Percentiles rank a stretch among this genome's conserved stretches.
phyloP scores from a whole-genome alignment of 2,888 invertebrate genomes.

The Epinotia demarniana region DNA sequence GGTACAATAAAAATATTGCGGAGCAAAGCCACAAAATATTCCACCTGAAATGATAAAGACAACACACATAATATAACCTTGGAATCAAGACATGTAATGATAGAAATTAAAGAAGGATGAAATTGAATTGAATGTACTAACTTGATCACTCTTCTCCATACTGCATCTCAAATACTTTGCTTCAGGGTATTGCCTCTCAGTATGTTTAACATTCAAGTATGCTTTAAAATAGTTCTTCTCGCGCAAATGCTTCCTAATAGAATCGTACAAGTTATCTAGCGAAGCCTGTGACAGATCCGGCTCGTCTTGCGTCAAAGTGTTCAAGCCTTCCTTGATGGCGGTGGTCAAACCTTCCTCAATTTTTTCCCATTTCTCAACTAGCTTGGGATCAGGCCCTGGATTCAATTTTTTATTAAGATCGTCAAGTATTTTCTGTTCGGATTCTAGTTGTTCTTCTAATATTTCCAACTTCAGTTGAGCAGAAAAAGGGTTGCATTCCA shows the following conservation, averaged over 20 bases:
- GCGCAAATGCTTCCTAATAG: slow-evolving; percentile 73
- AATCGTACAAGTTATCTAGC: slow-evolving; percentile 73
- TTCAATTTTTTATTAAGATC: slow-evolving; percentile 83
- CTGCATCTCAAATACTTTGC: slow-evolving; percentile 77
- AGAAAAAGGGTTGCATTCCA: slow-evolving; percentile 95
- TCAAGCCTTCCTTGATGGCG: slow-evolving; percentile 79
- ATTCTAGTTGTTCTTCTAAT: slow-evolving; percentile 84
- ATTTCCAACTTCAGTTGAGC: slow-evolving; percentile 86
- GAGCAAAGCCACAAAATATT: slow-evolving; percentile 77
- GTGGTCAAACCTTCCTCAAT: slow-evolving; percentile 80
- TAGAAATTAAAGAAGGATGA: not conserved
- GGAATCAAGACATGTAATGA: not conserved
- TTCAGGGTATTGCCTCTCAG: slow-evolving; percentile 77
- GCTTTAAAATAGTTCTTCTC: slow-evolving; percentile 83
- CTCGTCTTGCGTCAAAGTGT: slow-evolving; percentile 77
- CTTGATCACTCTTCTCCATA: slow-evolving; percentile 81
- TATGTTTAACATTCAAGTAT: slow-evolving; percentile 77
- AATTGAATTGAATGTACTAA: slow-evolving; percentile 50
- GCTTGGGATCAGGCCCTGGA: slow-evolving; percentile 75
- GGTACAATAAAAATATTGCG: slow-evolving; percentile 76
- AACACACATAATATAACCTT: not conserved
- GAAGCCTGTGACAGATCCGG: slow-evolving; percentile 76
- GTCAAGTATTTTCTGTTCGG: slow-evolving; percentile 86
- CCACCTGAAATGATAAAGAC: slow-evolving; percentile 62
- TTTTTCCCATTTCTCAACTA: slow-evolving; percentile 80